phyloP scores from a whole-genome alignment of 2,113 vertebrate species.

The Anser brachyrhynchus region DNA sequence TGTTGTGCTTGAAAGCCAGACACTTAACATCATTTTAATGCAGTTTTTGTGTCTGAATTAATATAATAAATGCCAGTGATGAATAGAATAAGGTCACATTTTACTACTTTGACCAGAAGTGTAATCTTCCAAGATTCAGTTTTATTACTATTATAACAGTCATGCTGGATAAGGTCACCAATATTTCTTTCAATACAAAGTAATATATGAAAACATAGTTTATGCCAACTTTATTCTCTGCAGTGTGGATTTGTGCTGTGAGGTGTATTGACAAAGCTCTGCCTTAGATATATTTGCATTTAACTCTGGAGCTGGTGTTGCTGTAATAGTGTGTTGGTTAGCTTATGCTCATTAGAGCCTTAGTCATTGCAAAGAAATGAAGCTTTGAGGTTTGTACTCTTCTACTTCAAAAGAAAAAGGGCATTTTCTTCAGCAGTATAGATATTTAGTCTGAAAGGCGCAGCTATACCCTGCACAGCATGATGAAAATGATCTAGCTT shows the following conservation, averaged over 20 bases:
- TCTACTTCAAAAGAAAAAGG: constrained; percentile 35
- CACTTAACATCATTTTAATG: constrained; percentile 75
- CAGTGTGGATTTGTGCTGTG: constrained; percentile 56
- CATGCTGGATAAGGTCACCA: constrained; percentile 80
- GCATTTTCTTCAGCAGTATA: constrained; percentile 30
- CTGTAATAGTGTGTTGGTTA: background rate
- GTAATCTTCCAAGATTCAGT: constrained; percentile 79
- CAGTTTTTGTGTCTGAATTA: constrained; percentile 79
- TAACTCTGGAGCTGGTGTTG: constrained; percentile 13
- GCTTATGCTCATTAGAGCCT: constrained; percentile 18
- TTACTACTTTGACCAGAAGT: constrained; percentile 82
- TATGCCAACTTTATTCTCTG: constrained; percentile 72
- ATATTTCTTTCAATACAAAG: constrained; percentile 78
- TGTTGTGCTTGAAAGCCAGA: constrained; percentile 56
- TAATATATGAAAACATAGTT: constrained; percentile 73
- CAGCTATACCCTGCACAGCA: constrained; percentile 15
- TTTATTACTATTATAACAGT: constrained; percentile 81
- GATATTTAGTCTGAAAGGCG: constrained; percentile 20
- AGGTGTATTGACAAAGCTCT: constrained; percentile 65
- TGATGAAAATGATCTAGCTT: constrained; percentile 35
- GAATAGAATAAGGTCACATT: constrained; percentile 82
- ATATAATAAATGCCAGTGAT: constrained; percentile 81
- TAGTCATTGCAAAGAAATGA: constrained; percentile 24
- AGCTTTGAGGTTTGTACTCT: constrained; percentile 33
- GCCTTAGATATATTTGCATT: background rate